A percentile compares a stretch with the other conserved stretches of the same genome.
Conservation (phyloP, 2,888 invertebrate species). For the Meghimatium bilineatum region DNA sequence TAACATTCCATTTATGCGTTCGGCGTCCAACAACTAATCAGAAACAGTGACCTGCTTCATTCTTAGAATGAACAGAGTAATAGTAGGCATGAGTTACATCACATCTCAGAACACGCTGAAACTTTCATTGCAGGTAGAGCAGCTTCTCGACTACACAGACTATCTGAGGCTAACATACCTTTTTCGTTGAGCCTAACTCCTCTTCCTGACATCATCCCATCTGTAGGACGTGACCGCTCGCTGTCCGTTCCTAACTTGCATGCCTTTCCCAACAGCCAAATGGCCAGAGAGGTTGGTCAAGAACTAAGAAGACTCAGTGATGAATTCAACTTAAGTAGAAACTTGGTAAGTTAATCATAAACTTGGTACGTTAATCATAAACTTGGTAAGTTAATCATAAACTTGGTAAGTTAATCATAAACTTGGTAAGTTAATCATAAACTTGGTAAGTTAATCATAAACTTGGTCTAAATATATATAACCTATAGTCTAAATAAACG, state of each 20-base stretch:
- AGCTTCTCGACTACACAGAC: neutral
- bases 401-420: too few species aligned
- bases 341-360: slow-evolving; percentile 1
- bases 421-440: too few species aligned
- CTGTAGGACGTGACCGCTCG: slow-evolving; percentile 64
- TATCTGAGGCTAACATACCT: slow-evolving; percentile 14
- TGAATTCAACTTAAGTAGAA: slow-evolving; percentile 60
- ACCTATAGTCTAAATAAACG: too few species aligned
- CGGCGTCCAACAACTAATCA: too few species aligned
- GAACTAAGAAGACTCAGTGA: slow-evolving; percentile 69
- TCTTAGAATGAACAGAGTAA: too few species aligned
- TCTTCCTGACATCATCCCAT: slow-evolving; percentile 61
- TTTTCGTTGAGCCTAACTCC: slow-evolving; percentile 41
- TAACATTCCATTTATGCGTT: too few species aligned
- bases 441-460: too few species aligned
- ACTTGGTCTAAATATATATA: too few species aligned
- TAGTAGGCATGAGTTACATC: too few species aligned
- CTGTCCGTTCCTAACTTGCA: slow-evolving; percentile 62
- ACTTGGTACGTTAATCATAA: neutral
- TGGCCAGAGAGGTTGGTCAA: slow-evolving; percentile 46
- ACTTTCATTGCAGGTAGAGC: slow-evolving; percentile 21
- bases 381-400: too few species aligned
- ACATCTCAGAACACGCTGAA: neutral
- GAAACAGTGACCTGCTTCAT: too few species aligned
- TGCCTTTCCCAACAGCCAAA: slow-evolving; percentile 42